Percentiles rank a stretch among this genome's conserved stretches.
Conservation (phyloP, 2,113 vertebrate species). For the Tyrannus savana region DNA sequence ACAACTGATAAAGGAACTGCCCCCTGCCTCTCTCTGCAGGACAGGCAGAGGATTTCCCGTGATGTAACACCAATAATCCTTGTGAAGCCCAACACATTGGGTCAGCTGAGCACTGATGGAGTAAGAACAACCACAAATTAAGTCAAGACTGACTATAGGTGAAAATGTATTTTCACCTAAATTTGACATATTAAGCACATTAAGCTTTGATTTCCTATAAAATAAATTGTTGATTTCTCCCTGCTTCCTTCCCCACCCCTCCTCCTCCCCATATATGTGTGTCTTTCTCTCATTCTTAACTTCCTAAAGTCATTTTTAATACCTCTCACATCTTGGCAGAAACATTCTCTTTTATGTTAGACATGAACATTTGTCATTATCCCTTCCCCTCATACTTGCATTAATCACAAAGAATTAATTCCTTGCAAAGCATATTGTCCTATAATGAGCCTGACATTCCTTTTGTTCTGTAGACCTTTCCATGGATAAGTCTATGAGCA, state of each 20-base stretch:
- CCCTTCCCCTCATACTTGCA: neutral
- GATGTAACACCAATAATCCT: neutral
- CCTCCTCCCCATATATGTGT: neutral
- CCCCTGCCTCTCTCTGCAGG: neutral
- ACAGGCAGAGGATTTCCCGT: neutral
- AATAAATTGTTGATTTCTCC: neutral
- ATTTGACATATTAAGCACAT: neutral
- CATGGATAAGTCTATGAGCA: neutral
- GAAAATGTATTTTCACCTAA: neutral
- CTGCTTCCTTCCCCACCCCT: accelerated
- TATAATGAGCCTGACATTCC: constrained; percentile 30
- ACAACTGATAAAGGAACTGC: neutral
- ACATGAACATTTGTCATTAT: constrained; percentile 21
- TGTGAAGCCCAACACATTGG: neutral
- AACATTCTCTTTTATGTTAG: neutral
- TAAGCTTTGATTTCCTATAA: neutral
- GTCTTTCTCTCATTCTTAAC: neutral
- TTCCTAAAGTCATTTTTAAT: neutral
- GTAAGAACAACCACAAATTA: neutral
- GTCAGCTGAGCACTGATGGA: neutral
- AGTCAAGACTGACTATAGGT: neutral
- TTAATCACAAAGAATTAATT: constrained; percentile 15
- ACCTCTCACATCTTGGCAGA: neutral
- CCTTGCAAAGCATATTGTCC: neutral
- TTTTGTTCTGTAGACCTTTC: constrained; percentile 50